A percentile compares a stretch with the other conserved stretches of the same genome.
Conservation (phyloP, 2,888 invertebrate species). For the Agrotis segetum region DNA sequence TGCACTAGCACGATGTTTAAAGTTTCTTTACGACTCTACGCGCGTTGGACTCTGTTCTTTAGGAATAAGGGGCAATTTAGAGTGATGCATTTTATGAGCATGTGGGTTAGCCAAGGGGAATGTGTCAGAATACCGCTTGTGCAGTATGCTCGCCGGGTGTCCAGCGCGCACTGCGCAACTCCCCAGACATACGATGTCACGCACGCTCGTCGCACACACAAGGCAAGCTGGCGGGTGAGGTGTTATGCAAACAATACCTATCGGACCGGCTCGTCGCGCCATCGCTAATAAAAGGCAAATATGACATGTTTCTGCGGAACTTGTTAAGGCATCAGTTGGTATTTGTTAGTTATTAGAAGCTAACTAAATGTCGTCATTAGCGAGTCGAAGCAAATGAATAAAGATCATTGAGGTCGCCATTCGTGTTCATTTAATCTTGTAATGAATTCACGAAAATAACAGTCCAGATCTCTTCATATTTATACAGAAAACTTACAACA, state of each 20-base stretch:
- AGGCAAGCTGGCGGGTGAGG: slow-evolving; percentile 62
- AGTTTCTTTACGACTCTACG: slow-evolving; percentile 40
- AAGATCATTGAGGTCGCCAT: neutral
- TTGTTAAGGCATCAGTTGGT: slow-evolving; percentile 16
- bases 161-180: slow-evolving; percentile 91
- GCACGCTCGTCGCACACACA: slow-evolving; percentile 67
- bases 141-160: slow-evolving; percentile 83
- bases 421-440: neutral
- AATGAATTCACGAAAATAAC: neutral
- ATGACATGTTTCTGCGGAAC: slow-evolving; percentile 32
- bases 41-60: slow-evolving; percentile 38
- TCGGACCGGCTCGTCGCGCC: slow-evolving; percentile 57
- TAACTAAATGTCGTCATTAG: slow-evolving; percentile 20
- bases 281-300: slow-evolving; percentile 54
- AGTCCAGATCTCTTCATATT: neutral
- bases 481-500: neutral
- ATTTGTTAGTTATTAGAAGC: slow-evolving; percentile 26
- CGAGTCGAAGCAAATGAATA: slow-evolving; percentile 3
- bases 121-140: slow-evolving; percentile 72
- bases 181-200: slow-evolving; percentile 88
- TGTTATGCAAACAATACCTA: slow-evolving; percentile 69
- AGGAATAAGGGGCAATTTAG: slow-evolving; percentile 60
- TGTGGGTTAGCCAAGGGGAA: slow-evolving; percentile 73
- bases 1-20: slow-evolving; percentile 58
- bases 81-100: slow-evolving; percentile 34